These are phyloP conservation scores for Diachasmimorpha longicaudata DNA, from an alignment of 1,140 invertebrate species.

Conservation along the genomic window DNA sequence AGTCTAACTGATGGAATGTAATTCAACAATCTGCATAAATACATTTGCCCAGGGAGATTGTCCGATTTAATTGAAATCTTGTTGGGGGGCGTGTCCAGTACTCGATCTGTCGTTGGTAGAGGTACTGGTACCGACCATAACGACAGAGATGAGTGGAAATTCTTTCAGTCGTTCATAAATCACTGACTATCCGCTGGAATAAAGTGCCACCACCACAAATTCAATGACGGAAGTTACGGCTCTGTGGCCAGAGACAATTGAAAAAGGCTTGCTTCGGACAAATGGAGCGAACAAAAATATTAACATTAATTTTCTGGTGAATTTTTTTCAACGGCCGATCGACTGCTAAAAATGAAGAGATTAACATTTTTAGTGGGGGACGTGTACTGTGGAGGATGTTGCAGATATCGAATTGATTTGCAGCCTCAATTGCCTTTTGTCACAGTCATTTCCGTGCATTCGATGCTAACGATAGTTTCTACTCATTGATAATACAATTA, in stretches of 20 bases:
- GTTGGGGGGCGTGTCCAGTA: conserved; percentile 14
- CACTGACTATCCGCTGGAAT: neutral
- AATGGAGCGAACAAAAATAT: conserved; percentile 7
- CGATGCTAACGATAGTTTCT: neutral
- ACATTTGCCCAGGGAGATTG: neutral
- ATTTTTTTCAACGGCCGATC: neutral
- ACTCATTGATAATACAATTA: neutral
- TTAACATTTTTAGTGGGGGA: neutral
- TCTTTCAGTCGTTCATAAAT: neutral
- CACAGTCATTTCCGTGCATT: neutral
- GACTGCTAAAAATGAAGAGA: neutral
- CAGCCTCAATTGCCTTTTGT: neutral
- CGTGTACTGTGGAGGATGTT: neutral
- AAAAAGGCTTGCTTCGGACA: neutral
- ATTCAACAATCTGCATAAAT: neutral
- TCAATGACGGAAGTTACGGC: conserved; percentile 16
- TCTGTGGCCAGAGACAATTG: conserved; percentile 6
- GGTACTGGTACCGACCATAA: neutral
- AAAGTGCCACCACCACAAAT: neutral
- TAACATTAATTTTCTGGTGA: neutral
- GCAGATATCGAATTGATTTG: neutral
- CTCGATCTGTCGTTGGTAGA: neutral
- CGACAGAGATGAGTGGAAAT: neutral
- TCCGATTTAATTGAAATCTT: conserved; percentile 23
- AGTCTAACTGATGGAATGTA: neutral